phyloP scores from a whole-genome alignment of 2,888 invertebrate genomes.

The Elgonia sp. region DNA sequence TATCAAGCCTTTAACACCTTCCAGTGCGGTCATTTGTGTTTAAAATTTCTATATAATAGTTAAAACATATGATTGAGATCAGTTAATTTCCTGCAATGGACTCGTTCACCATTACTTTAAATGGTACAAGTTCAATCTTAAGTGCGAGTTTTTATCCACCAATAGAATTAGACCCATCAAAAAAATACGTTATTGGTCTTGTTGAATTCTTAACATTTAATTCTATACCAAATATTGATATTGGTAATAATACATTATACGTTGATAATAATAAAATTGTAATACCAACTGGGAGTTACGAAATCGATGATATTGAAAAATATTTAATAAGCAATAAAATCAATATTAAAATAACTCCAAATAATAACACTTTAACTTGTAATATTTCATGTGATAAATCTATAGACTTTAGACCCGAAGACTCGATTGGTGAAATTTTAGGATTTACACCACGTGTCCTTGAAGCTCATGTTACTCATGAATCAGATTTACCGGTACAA shows the following conservation, averaged over 20 bases:
- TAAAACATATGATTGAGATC: background rate
- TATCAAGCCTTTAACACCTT: background rate
- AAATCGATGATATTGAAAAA: conserved; percentile 80
- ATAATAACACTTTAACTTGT: conserved; percentile 67
- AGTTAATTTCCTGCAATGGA: background rate
- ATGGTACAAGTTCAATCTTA: background rate
- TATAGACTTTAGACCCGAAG: conserved; percentile 60
- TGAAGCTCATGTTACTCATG: conserved; percentile 42
- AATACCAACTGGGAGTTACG: conserved; percentile 82
- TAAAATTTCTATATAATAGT: conserved; percentile 8
- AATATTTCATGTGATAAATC: conserved; percentile 46
- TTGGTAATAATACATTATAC: conserved; percentile 40
- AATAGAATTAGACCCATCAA: conserved; percentile 52
- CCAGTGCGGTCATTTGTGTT: background rate
- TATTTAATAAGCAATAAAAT: conserved; percentile 66
- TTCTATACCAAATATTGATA: conserved; percentile 81
- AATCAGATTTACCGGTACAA: conserved; percentile 41
- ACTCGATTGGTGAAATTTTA: conserved; percentile 60
- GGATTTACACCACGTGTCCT: conserved; percentile 68
- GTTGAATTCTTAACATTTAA: too few relatives aligned
- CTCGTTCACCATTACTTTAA: conserved; percentile 8
- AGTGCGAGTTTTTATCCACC: background rate
- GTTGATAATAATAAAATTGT: conserved; percentile 60
- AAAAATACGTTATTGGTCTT: conserved; percentile 75
- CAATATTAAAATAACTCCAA: conserved; percentile 54